Evolutionary conservation across 2,888 invertebrate genomes (phyloP).

Genomic region (Parthenolecanium corni): DNA sequence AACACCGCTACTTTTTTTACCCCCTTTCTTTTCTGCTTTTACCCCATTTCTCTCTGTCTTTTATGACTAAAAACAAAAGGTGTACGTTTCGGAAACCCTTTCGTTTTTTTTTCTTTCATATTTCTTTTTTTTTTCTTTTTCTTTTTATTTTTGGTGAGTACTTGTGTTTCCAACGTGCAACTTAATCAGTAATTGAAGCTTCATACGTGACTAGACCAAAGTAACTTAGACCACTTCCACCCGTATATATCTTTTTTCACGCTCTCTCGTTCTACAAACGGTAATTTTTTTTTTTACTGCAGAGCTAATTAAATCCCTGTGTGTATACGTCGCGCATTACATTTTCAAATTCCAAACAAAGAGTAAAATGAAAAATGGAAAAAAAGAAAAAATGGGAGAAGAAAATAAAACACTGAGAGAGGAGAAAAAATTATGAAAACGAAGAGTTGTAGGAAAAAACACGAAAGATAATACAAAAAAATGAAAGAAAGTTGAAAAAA

Average conservation of each 20-base stretch:
- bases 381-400: too few relatives aligned
- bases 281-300: slow-evolving; percentile 5
- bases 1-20: too few relatives aligned
- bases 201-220: slow-evolving; percentile 24
- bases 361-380: too few relatives aligned
- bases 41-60: not conserved
- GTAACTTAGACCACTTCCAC: slow-evolving; percentile 14
- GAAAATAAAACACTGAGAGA: too few relatives aligned
- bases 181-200: slow-evolving; percentile 25
- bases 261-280: slow-evolving; percentile 7
- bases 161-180: slow-evolving; percentile 18
- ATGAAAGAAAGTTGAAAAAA: too few relatives aligned
- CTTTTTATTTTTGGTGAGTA: not conserved
- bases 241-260: not conserved
- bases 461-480: slow-evolving; percentile 20
- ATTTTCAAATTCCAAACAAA: slow-evolving; percentile 5
- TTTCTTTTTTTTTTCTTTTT: too few relatives aligned
- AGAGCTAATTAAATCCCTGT: slow-evolving; percentile 19
- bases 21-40: too few relatives aligned
- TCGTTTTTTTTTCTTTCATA: too few relatives aligned
- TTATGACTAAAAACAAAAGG: slow-evolving; percentile 13
- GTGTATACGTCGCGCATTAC: slow-evolving; percentile 7
- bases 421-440: too few relatives aligned
- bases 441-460: not conserved
- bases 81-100: slow-evolving; percentile 12